These are phyloP conservation scores for Mythimna ferrago DNA, from an alignment of 2,888 invertebrate species.

Conservation along the genomic window DNA sequence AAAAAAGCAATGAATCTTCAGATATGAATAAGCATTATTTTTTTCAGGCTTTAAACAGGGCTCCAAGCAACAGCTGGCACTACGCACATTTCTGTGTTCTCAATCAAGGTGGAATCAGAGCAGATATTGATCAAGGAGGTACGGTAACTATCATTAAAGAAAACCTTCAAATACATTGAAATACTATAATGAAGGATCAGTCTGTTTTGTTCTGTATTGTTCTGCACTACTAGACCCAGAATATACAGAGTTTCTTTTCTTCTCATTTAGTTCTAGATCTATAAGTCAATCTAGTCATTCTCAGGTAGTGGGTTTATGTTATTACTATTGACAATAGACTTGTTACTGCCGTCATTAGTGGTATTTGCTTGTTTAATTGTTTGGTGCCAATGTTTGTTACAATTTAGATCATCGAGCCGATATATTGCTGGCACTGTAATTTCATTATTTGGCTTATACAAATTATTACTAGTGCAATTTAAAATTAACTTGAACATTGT, in stretches of 20 bases:
- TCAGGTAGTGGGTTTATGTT: not conserved
- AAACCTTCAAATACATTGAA: not conserved
- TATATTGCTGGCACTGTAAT: conserved; percentile 12
- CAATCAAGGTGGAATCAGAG: conserved; percentile 93
- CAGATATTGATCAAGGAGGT: conserved; percentile 92
- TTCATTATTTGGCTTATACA: not conserved
- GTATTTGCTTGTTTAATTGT: not conserved
- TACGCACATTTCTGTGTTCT: conserved; percentile 92
- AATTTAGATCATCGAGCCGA: conserved; percentile 20
- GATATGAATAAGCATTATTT: not conserved
- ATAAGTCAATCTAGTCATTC: not conserved
- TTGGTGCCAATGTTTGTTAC: not conserved
- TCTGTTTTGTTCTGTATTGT: too few species aligned
- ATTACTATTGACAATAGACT: not conserved
- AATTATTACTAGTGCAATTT: not conserved
- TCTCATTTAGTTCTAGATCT: not conserved
- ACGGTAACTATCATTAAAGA: conserved; percentile 64
- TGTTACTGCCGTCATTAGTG: not conserved
- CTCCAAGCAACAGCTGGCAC: conserved; percentile 91
- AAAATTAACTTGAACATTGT: not conserved
- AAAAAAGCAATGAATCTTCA: not conserved
- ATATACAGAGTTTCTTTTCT: too few species aligned
- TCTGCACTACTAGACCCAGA: too few species aligned
- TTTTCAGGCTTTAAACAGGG: conserved; percentile 84
- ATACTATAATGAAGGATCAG: not conserved